Percentiles rank a stretch among this genome's conserved stretches.
These are phyloP conservation scores for Syrista parreyssii DNA, from an alignment of 2,888 invertebrate genomes.

Conservation along the genomic window DNA sequence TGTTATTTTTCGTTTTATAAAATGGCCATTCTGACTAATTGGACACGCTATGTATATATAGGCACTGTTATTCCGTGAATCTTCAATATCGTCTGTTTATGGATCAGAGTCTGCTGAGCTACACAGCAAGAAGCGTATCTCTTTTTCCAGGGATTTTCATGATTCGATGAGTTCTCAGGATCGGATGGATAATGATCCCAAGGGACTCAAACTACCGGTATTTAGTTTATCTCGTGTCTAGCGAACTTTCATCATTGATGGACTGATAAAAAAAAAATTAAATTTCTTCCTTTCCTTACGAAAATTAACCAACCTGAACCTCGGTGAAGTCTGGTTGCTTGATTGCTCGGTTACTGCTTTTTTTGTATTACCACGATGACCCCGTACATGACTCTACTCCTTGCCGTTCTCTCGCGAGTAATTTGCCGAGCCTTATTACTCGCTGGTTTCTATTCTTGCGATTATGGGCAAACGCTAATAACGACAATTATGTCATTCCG, in stretches of 20 bases:
- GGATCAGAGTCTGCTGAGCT: background rate
- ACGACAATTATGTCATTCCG: conserved; percentile 61
- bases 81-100: background rate
- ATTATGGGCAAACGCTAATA: conserved; percentile 60
- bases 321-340: background rate
- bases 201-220: too few species aligned
- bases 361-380: conserved; percentile 27
- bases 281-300: background rate
- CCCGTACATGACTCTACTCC: conserved; percentile 23
- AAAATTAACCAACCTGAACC: background rate
- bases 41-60: background rate
- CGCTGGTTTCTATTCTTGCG: conserved; percentile 47
- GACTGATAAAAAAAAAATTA: background rate
- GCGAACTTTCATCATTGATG: background rate
- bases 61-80: background rate
- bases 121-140: background rate
- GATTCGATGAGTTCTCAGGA: background rate
- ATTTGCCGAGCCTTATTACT: conserved; percentile 55
- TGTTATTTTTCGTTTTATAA: background rate
- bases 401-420: conserved; percentile 44
- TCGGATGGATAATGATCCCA: too few species aligned
- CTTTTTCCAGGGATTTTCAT: background rate
- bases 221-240: background rate
- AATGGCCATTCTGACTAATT: too few species aligned
- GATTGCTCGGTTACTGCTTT: background rate